Conservation (phyloP, 2,797 vertebrate genomes). For the Ceryle rudis region DNA sequence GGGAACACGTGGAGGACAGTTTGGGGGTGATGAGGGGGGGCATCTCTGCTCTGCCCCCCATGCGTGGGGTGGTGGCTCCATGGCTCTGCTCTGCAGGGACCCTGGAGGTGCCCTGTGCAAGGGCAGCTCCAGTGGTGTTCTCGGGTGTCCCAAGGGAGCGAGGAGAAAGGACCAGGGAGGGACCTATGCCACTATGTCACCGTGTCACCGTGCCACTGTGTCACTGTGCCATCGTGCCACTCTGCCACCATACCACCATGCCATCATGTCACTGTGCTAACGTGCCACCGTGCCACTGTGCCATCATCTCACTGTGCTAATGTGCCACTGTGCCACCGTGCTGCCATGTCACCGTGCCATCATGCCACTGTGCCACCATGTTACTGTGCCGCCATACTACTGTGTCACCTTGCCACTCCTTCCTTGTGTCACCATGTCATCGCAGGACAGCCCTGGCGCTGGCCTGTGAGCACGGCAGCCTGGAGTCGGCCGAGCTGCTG, state of each 20-base stretch:
- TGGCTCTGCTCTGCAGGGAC: background rate
- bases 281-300: rapidly evolving
- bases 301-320: too few species aligned
- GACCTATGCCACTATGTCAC: rapidly evolving
- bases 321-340: rapidly evolving
- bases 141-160: background rate
- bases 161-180: background rate
- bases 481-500: slow-evolving; percentile 70
- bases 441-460: slow-evolving; percentile 75
- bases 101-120: too few species aligned
- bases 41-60: background rate
- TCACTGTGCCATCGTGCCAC: rapidly evolving
- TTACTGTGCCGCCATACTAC: rapidly evolving
- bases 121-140: background rate
- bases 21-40: background rate
- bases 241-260: rapidly evolving
- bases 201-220: rapidly evolving
- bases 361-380: rapidly evolving
- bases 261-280: rapidly evolving
- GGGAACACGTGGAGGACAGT: background rate
- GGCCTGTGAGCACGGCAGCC: slow-evolving; percentile 70
- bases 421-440: background rate
- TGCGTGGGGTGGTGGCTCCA: rapidly evolving
- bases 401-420: background rate
- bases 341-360: rapidly evolving